Conservation (phyloP, 2,797 vertebrate species). For the Sebastes iracundus region DNA sequence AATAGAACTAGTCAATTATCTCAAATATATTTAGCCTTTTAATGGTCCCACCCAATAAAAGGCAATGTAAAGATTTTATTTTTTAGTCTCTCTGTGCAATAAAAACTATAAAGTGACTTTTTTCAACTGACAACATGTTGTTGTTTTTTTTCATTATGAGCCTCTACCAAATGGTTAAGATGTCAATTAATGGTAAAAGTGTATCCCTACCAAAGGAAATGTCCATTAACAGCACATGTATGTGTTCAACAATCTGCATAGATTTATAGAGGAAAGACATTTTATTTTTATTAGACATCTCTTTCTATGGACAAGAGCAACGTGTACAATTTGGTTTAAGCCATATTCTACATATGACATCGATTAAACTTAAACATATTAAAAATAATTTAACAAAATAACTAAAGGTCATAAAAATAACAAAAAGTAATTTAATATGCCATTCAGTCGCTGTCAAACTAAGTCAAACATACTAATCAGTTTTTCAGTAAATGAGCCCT, state of each 20-base stretch:
- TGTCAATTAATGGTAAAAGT: background rate
- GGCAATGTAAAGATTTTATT: background rate
- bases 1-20: background rate
- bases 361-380: background rate
- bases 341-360: background rate
- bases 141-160: background rate
- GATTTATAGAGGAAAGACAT: background rate
- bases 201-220: background rate
- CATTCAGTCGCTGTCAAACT: background rate
- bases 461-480: background rate
- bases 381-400: background rate
- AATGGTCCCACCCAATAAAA: background rate
- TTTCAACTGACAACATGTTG: background rate
- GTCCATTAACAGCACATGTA: background rate
- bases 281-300: background rate
- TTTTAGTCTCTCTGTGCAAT: background rate
- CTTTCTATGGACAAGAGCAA: background rate
- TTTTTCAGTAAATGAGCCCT: background rate
- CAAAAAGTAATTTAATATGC: background rate
- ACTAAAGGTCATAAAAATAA: background rate
- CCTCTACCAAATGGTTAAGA: background rate
- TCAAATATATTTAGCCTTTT: background rate
- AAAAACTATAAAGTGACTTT: background rate
- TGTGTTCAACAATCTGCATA: background rate
- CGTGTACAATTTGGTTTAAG: background rate